Conservation (phyloP, 2,888 invertebrate species). For the Zeuzera pyrina region DNA sequence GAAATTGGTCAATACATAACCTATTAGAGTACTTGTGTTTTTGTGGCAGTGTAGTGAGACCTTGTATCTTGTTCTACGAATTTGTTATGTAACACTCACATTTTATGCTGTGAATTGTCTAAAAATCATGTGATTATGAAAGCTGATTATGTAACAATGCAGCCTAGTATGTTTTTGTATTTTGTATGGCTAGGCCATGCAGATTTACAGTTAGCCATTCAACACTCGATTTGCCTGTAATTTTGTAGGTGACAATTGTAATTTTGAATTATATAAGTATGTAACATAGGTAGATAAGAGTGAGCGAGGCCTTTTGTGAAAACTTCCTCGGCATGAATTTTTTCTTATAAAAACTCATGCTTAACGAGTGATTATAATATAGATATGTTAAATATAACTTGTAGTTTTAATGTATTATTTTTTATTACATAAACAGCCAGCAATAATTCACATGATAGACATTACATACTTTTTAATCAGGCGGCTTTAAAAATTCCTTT, state of each 20-base stretch:
- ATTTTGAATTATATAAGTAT: conserved; percentile 6
- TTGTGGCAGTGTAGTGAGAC: conserved; percentile 30
- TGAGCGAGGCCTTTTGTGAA: conserved; percentile 7
- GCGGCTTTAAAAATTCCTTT: too few species aligned
- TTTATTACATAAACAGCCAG: too few species aligned
- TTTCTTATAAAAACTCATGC: conserved; percentile 54
- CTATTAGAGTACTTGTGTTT: conserved; percentile 5
- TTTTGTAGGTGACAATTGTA: conserved; percentile 13
- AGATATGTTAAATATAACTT: conserved; percentile 39
- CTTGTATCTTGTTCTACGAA: conserved; percentile 30
- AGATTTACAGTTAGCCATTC: conserved; percentile 31
- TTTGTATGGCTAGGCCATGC: conserved; percentile 29
- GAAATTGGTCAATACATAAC: conserved; percentile 16
- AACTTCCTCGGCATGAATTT: conserved; percentile 48
- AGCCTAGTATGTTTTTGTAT: conserved; percentile 34
- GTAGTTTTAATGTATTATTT: conserved; percentile 22
- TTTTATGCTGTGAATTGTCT: conserved; percentile 38
- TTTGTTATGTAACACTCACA: conserved; percentile 29
- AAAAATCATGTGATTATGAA: conserved; percentile 50
- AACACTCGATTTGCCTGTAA: conserved; percentile 32
- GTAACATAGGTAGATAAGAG: conserved; percentile 5
- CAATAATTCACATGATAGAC: too few species aligned
- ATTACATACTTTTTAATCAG: too few species aligned
- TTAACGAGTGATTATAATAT: conserved; percentile 52
- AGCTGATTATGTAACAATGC: conserved; percentile 54